Evolutionary conservation across 2,113 vertebrate species (phyloP), one percentile per base, ranked within the genome.

Genomic region (Loxodonta africana): DNA sequence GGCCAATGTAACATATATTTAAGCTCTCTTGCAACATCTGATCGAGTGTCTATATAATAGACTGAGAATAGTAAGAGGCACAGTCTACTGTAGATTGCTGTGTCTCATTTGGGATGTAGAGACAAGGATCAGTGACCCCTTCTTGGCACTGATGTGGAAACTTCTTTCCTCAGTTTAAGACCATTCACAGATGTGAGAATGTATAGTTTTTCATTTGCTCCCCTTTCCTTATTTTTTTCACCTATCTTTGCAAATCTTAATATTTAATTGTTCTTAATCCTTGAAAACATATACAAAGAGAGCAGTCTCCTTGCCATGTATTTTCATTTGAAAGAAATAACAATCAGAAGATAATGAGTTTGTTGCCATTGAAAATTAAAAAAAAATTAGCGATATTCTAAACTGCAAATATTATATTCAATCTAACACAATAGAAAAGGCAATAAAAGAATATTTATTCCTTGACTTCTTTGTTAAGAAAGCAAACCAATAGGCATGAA

Each of bases 401-500:
- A 53, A 41, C 5, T 12, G 88, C n/a, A 97, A 82, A 92, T 77
- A 92, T 57, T 91, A 71, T 2, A 30, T 83, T 93, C 18, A 25
- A 37, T 90, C 63, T 94, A 83, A 60, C 21, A 53, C 26, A 67
- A 37, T n/a, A 90, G 30, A 6, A 95, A 97, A 97, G 8, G 2
- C 67, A 97, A 60, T 6, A 90, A 53, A 97, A 97, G n/a, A 85
- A 33, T 69, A 96, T 48, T 83, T 44, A 93, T 3, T 84, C 7
- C 6, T 95, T 94, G 10, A 33, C 10, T 90, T 95, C n/a, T 95
- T 96, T 90, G 3, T 44, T 89, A 87, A 69, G 71, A 96, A 97
- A 96, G 90, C 33, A 97, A 96, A 73, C 7, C 46, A 91, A 53
- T 2, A 48, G 25, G 18, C n/a, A 95, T 74, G 67, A 67, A 78